Evolutionary conservation across 2,113 vertebrate genomes (phyloP), one percentile per base, ranked within the genome.

Genomic region (Percopsis transmontana): DNA sequence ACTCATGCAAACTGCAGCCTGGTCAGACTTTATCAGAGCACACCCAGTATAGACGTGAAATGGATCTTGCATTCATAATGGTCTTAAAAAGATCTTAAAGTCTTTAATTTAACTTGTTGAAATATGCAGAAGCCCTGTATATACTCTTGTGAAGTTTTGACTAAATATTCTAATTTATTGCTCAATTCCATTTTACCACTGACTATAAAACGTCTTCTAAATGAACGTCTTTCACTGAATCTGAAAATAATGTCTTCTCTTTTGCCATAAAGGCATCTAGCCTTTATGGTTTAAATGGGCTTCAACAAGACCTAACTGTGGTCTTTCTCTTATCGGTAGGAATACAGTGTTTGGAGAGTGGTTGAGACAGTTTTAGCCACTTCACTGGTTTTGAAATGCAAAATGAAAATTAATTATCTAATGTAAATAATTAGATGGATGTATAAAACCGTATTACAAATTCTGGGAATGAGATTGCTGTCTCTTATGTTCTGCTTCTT

Each of bases 261-360:
- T 70, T 72, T 24, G 61, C 45, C 48, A 76, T 24, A 5, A 0
- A 62, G 20, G 20, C 58, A 62, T 51, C 20, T 52, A 62, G 19
- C 54, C 19, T 54, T 52, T 53, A 45, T 70, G 53, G 41, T 70
- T 80, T 63, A 33, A 57, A 57, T 69, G 65, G 2, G n/a, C 12
- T 39, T 68, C 15, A 40, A 11, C 40, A 58, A 55, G 68, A 80
- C 77, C 76, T 79, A 79, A 83, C 64, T 73, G 72, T 74, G 72
- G 81, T 66, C 8, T 33, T 19, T 27, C 2, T 18, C 23, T 45
- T 0, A 52, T 65, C 56, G 6, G 20, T 52, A 70, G 41, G 45
- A 14, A 14, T n/a, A 57, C 8, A 39, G 14, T 27, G 23, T 15
- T 38, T 50, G 18, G 18, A 50, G 47, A 19, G 47, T 5, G 11